Percentiles rank a stretch among this genome's conserved stretches.
phyloP scores from a whole-genome alignment of 2,888 invertebrate species.

The Drosophila neutralis region DNA sequence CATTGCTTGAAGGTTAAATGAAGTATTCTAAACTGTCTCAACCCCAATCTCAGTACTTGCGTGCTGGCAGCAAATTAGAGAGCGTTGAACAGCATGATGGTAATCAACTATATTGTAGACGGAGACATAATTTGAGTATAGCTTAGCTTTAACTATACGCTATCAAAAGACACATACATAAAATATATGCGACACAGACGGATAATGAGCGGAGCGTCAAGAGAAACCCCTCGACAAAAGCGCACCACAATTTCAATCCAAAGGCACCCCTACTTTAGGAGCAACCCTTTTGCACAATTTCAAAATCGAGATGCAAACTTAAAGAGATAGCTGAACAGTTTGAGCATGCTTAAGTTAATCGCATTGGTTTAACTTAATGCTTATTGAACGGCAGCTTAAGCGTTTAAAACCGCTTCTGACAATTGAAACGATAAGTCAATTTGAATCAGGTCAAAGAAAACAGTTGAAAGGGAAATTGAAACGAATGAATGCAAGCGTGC shows the following conservation, averaged over 20 bases:
- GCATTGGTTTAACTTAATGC: constrained; percentile 25
- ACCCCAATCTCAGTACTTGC: constrained; percentile 11
- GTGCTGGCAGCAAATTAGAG: constrained; percentile 30
- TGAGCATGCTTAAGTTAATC: constrained; percentile 6
- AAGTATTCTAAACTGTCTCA: constrained; percentile 10
- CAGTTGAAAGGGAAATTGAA: constrained; percentile 2
- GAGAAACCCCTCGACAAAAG: constrained; percentile 1
- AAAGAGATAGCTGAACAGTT: constrained; percentile 14
- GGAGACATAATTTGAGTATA: constrained; percentile 24
- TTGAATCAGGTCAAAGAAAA: constrained; percentile 23
- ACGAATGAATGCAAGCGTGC: background rate
- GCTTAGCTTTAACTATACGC: constrained; percentile 1
- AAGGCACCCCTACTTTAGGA: constrained; percentile 19
- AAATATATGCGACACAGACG: background rate
- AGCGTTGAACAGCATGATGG: constrained; percentile 25
- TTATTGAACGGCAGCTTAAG: constrained; percentile 49
- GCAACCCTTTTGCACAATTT: constrained; percentile 36
- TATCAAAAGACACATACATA: background rate
- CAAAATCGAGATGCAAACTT: constrained; percentile 5
- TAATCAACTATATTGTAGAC: constrained; percentile 15
- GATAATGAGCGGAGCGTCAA: constrained; percentile 24
- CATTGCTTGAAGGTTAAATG: constrained; percentile 19
- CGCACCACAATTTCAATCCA: constrained; percentile 32
- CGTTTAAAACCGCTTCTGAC: constrained; percentile 19
- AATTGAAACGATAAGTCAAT: constrained; percentile 28